A percentile compares a stretch with the other conserved stretches of the same genome.
Evolutionary conservation across 2,888 invertebrate species (phyloP).

Genomic region (Iselma pallidipennis): DNA sequence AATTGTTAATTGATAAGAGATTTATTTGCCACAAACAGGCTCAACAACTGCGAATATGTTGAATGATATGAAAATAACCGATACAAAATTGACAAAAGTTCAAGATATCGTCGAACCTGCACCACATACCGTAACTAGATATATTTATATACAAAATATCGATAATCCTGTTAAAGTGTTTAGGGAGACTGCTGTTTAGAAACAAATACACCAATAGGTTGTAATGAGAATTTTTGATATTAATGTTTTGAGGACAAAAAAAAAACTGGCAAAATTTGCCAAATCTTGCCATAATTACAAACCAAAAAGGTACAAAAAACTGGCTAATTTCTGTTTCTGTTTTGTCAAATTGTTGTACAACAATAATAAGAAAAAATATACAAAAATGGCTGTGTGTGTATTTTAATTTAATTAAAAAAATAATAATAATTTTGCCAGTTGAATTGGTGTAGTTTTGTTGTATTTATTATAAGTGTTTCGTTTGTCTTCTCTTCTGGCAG

Average conservation of each 20-base stretch:
- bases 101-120: constrained; percentile 44
- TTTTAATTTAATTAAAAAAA: not conserved
- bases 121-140: constrained; percentile 46
- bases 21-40: constrained; percentile 41
- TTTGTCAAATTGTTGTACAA: too few species aligned
- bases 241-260: not conserved
- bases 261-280: constrained; percentile 6
- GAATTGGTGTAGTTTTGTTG: not conserved
- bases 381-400: constrained; percentile 17
- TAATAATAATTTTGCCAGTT: not conserved
- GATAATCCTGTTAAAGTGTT: constrained; percentile 55
- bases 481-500: not conserved
- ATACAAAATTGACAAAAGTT: constrained; percentile 44
- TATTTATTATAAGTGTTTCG: constrained; percentile 25
- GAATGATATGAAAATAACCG: constrained; percentile 36
- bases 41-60: constrained; percentile 38
- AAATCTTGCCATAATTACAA: constrained; percentile 14
- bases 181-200: constrained; percentile 55
- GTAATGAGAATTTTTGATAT: not conserved
- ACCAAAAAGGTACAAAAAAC: not conserved
- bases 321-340: not conserved
- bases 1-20: constrained; percentile 13
- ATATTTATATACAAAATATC: constrained; percentile 54
- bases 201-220: not conserved
- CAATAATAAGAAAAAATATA: not conserved